Evolutionary conservation across 2,113 vertebrate species (phyloP), one percentile per base, ranked within the genome.

Genomic region (Phalacrocorax aristotelis): DNA sequence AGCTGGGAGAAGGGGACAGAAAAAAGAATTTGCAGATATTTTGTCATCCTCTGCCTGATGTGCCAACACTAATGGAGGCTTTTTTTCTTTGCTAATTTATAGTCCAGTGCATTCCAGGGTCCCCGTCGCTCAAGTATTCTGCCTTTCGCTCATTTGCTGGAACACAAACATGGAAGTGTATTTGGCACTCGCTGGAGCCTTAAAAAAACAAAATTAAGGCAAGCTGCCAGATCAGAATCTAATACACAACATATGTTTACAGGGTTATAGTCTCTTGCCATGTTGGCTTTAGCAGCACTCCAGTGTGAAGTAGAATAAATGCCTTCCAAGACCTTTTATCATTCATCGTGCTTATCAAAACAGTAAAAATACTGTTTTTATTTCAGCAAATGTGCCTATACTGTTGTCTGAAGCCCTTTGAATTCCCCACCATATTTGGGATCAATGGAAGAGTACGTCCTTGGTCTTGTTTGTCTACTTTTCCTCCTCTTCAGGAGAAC

Each of bases 191-290:
- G 2, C 36, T 89, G 82, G 62, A 96, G 78, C 48, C 71, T 92
- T 94, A 89, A 84, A 94, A 93, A 93, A 52, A 78, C 89, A 97
- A 96, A 95, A 96, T 87, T 93, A 95, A 83, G 89, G 92, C 96
- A 95, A 95, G 72, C 97, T 97, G 97, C 97, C 97, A 95, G 95
- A 97, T 97, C 97, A 96, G 91, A 94, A 97, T 94, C 61, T 96
- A 96, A 97, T 95, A 94, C 95, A 94, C 97, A 97, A 87, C 97
- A 97, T 79, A 91, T 97, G 97, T 91, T 96, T 98, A 96, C 79
- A 29, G 81, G 80, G 52, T 90, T 85, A 86, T 49, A 87, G 86
- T 91, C 87, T 90, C n/a, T 93, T 96, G 95, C 89, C 85, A 80
- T 91, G 90, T 64, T 93, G 94, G 86, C 96, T 97, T 87, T 95